Evolutionary conservation across 2,113 vertebrate genomes (phyloP), one percentile per base, ranked within the genome.

Genomic region (Crotalus viridis): DNA sequence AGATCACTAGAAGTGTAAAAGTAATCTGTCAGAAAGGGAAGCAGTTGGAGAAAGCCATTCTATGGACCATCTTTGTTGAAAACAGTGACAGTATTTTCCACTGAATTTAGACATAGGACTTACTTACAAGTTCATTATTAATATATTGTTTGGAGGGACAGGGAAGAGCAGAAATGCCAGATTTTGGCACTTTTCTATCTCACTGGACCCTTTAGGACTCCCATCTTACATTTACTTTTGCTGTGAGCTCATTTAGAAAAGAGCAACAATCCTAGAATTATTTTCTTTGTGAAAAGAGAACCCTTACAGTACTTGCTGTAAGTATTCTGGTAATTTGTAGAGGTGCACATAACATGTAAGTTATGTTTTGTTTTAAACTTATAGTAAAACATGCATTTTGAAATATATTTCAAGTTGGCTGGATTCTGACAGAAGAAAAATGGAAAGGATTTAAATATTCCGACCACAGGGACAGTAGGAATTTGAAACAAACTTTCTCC

Each of bases 201-300:
- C 91, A 15, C 46, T 24, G 24, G 46, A 90, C 92, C 19, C 55
- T 95, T 56, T 61, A 93, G 17, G 22, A 90, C 15, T 93, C 59
- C 91, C 0, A 26, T 94, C 81, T 94, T 61, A 2, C 0, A 0
- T 64, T 94, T 92, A 17, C 0, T 1, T 85, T 26, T 74, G 85
- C 92, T 89, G 0, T 89, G 52, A 3, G 88, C 48, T 91, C 19
- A 91, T 94, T 22, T 17, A 3, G 54, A 9, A 48, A 54, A 54
- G 21, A 87, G 10, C 92, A 85, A 92, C 28, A 91, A 64, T 86
- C 0, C 43, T 48, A 2, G 26, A 92, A 90, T 54, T 74, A 5
- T 43, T 92, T 2, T 61, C 89, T 48, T 89, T 91, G 91, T 2
- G 48, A 17, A 93, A 89, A 28, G 85, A 85, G 9, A 10, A 55